Evolutionary conservation across 2,797 vertebrate species (phyloP).

Genomic region (Syngnathus acus): DNA sequence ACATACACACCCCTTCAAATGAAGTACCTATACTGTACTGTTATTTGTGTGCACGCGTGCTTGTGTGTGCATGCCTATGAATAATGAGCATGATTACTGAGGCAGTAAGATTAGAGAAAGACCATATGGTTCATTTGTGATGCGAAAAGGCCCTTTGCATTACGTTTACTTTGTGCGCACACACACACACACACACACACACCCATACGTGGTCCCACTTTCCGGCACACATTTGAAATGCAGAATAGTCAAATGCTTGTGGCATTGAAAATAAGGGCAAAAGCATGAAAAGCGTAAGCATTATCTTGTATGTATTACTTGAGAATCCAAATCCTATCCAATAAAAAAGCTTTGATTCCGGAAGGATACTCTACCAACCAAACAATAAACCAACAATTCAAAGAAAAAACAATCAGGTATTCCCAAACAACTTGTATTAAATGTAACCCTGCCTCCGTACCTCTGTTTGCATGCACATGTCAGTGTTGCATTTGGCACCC

Average conservation of each 20-base stretch:
- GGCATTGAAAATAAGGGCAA: neutral
- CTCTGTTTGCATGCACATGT: neutral
- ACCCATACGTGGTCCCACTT: neutral
- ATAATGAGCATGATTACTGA: constrained; percentile 4
- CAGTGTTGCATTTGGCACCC: constrained; percentile 1
- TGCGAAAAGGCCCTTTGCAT: neutral
- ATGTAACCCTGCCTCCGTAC: neutral
- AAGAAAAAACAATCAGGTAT: neutral
- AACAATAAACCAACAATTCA: no score
- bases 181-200: neutral
- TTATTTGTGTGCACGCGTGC: constrained; percentile 13
- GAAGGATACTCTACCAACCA: no score
- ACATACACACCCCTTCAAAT: neutral
- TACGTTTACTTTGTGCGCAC: neutral
- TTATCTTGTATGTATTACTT: neutral
- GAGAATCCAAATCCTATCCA: neutral
- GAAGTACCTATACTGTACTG: neutral
- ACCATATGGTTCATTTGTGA: constrained; percentile 1
- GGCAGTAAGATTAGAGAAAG: constrained; percentile 2
- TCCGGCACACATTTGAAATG: neutral
- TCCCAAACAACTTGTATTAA: neutral
- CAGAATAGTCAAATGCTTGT: neutral
- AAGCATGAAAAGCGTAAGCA: neutral
- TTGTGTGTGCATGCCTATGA: constrained; percentile 18
- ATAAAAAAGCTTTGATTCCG: neutral